Base-by-base conservation (phyloP, 2,113 vertebrate species). In the Oncorhynchus clarkii region DNA sequence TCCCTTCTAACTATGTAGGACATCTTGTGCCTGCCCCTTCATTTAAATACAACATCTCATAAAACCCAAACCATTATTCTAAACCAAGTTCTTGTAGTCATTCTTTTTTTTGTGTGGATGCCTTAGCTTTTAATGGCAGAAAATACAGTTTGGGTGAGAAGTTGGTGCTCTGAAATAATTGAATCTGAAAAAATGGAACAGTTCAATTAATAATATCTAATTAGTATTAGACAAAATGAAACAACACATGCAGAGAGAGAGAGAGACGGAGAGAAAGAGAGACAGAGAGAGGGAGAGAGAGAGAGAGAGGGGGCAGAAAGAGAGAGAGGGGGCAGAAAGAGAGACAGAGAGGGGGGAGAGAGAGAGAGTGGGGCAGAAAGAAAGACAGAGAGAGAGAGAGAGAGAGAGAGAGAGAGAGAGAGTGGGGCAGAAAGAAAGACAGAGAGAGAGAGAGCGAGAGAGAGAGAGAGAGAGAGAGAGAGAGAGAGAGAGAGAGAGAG, bases 141-240 rank as follows among this genome's bases (percentile, higher is more conserved):
- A 75, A 71, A 48, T 79, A 73, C 65, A 76, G 71, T 11, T 14
- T 29, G 64, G 34, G 60, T 70, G 76, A 22, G n/a, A 74, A 39
- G 49, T 39, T n/a, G 71, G 39, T 77, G 71, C 75, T 77, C 54
- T 73, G 72, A 74, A 77, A 73, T 48, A 59, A 83, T 80, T 85
- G 34, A 24, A 82, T 77, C 66, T 67, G 73, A 85, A 82, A 82
- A 82, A 80, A 75, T 82, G 72, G 79, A 84, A 85, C n/a, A 16
- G 18, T 72, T 80, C 72, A 57, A 84, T 74, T 83, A 78, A 87
- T 79, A 59, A 84, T 86, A 89, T 87, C 78, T 67, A 80, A 85
- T 88, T 90, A 89, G 89, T 85, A 88, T 78, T 76, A 83, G 87
- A 87, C 88, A 71, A 81, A 81, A 75, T 86, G 86, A 86, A 89